Evolutionary conservation across 2,888 invertebrate genomes (phyloP), one percentile per base, ranked within the genome.

Genomic region (Drosophila yooni): DNA sequence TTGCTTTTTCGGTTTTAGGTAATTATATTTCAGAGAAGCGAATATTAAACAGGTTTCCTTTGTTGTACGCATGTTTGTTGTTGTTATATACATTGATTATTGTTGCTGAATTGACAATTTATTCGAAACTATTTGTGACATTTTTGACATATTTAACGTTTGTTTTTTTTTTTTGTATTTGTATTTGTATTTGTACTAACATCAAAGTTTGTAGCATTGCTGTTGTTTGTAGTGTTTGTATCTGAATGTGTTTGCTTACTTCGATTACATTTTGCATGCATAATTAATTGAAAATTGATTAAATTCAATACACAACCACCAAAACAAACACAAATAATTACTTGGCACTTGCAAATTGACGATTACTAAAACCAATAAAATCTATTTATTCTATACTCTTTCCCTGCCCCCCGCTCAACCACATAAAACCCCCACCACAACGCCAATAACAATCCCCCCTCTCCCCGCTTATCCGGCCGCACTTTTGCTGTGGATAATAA

Each of bases 261-360:
- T 63, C 74, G 61, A 79, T 70, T 74, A 81, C 66, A 65, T 65
- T 81, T 53, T 63, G 79, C 74, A 81, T 79, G 79, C 72, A 79
- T 70, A 60, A 70, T 79, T 52, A 79, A 77, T 78, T 64, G 31
- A 46, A 61, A 81, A 69, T 79, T 77, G 66, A 73, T 78, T 70
- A 60, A 40, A 70, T 43, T 40, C 29, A 25, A 33, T 50, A 53
- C 31, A 61, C 40, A 27, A 34, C 21, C 48, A 61, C 29, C 52
- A 33, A 51, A 29, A 54, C 48, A 46, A 46, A 50, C 36, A 63
- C 2, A 70, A 38, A 73, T 68, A 77, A 57, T 65, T 68, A 71
- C 15, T 56, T 46, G 21, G 51, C 18, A 71, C 15, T 50, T 46
- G 21, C 51, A 18, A 43, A n/a, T 29, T 48, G 52, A 68, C 36